Base-by-base conservation (phyloP, 2,113 vertebrate species). In the Neogobius melanostomus region DNA sequence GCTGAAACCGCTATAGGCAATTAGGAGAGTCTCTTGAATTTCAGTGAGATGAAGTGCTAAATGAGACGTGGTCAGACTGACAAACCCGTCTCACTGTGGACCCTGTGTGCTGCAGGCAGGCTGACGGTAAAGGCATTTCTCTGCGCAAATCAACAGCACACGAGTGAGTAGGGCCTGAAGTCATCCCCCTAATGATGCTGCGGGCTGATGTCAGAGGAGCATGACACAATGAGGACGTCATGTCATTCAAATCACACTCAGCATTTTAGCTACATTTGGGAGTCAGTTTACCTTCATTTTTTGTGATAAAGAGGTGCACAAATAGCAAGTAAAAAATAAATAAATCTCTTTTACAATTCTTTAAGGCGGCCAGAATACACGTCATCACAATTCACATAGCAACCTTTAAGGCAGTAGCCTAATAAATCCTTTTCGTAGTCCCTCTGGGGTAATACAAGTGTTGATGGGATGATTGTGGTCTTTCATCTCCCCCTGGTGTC, bases 31-130 rank as follows among this genome's bases (percentile, higher is more conserved):
- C 82, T 86, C 76, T 81, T 74, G 83, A 87, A 89, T 86, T 86
- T 87, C 85, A 72, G 85, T 82, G 76, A 87, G 83, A 85, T 80
- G 70, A 87, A 86, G 82, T 81, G 79, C 77, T 82, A 86, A 86
- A 86, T 89, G 87, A 87, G 87, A 88, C 84, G 86, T 91, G 88
- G 87, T 76, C 80, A 81, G 85, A 85, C 83, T 90, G 81, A 87
- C 86, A 90, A 91, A 73, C 79, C 59, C 78, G 82, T 80, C 67
- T 76, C 74, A 81, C 81, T 83, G 78, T 72, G 81, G 69, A 61
- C 74, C 81, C 73, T 81, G 76, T 82, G 79, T 82, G 78, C 71
- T 74, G 60, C 66, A 80, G 71, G 48, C 63, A 60, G 72, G 62
- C 68, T 42, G 52, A 83, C 71, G 60, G 82, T 87, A 76, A 82